Percentiles rank a stretch among this genome's conserved stretches.
These are phyloP conservation scores for Porites australiensis DNA, from an alignment of 64 coral and sea anemone species.

Conservation along the genomic window DNA sequence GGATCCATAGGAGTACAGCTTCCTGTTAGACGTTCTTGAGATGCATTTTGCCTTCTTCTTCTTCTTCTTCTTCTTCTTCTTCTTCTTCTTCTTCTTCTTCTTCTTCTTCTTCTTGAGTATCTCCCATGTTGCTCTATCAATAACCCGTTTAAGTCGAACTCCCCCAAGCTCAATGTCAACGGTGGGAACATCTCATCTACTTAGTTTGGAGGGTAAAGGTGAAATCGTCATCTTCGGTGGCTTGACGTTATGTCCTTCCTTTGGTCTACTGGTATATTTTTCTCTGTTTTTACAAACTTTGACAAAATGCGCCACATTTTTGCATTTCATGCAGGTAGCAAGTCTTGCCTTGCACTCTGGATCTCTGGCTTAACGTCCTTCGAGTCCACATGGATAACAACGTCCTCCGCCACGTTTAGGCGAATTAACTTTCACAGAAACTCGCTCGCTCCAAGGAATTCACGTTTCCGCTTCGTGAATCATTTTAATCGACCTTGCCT, in stretches of 20 bases:
- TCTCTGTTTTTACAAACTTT: constrained; percentile 42
- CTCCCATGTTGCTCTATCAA: constrained; percentile 43
- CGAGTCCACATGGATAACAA: constrained; percentile 43
- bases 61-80: no score
- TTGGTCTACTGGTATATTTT: not conserved
- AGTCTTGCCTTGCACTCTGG: constrained; percentile 45
- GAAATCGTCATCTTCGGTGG: no score
- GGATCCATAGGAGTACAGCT: constrained; percentile 63
- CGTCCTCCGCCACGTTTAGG: not conserved
- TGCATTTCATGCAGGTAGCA: no score
- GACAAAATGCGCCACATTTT: constrained; percentile 47
- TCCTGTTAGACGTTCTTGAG: constrained; percentile 8
- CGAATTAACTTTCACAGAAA: not conserved
- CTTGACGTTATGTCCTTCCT: not conserved
- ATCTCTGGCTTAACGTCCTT: constrained; percentile 55
- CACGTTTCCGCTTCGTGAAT: constrained; percentile 44
- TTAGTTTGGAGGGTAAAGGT: not conserved
- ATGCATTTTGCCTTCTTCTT: no score
- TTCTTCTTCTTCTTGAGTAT: no score
- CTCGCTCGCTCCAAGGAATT: not conserved
- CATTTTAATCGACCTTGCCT: constrained; percentile 14
- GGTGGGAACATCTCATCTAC: not conserved
- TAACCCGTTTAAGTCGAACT: constrained; percentile 55
- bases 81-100: no score
- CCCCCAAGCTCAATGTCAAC: no score